These are phyloP conservation scores for Amblyjoppa proteus DNA, from an alignment of 2,888 invertebrate genomes.

Conservation along the genomic window DNA sequence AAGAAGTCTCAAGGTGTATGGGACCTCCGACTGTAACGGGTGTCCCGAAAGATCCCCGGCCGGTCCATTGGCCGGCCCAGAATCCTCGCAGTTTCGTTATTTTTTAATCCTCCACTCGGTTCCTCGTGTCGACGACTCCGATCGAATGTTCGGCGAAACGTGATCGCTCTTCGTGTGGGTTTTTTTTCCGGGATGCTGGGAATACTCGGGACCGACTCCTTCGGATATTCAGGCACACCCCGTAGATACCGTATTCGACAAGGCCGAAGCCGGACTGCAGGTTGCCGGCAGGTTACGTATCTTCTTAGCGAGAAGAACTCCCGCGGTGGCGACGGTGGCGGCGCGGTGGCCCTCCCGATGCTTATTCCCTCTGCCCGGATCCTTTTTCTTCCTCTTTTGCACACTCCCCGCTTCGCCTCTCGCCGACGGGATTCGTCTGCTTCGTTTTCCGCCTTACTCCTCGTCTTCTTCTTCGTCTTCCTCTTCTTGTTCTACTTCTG, in stretches of 20 bases:
- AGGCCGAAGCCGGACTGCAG: conserved; percentile 70
- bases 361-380: conserved; percentile 66
- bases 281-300: conserved; percentile 71
- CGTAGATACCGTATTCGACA: conserved; percentile 64
- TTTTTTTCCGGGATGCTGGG: background rate
- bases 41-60: conserved; percentile 21
- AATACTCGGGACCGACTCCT: background rate
- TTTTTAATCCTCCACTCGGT: background rate
- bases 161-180: background rate
- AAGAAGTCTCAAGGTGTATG: conserved; percentile 70
- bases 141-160: background rate
- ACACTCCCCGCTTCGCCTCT: conserved; percentile 50
- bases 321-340: conserved; percentile 69
- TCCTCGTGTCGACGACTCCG: background rate
- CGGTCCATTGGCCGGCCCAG: background rate
- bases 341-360: conserved; percentile 64
- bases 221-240: conserved; percentile 54
- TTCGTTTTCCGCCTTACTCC: conserved; percentile 29
- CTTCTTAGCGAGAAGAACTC: conserved; percentile 68
- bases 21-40: conserved; percentile 64
- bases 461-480: background rate
- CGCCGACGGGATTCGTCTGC: conserved; percentile 22
- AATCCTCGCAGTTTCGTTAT: background rate
- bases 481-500: conserved; percentile 34
- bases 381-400: conserved; percentile 54